Base-by-base conservation (phyloP, 2,888 invertebrate genomes). In the Caenorhabditis sp. region DNA sequence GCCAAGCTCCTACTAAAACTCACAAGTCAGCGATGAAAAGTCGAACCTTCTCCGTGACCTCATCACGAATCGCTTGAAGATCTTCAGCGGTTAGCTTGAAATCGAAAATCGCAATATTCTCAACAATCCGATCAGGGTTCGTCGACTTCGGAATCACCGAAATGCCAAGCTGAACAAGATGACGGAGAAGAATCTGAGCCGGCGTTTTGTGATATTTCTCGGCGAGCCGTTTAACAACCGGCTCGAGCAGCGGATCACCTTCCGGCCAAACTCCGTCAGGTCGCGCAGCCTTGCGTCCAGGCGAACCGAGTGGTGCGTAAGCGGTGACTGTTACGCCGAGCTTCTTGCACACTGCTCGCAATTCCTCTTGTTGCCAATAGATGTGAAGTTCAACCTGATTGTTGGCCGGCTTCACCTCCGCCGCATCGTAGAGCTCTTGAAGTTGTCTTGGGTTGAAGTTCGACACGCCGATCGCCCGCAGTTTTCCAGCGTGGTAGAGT, bases 341-440 rank as follows among this genome's bases (percentile, higher is more conserved):
- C 50, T 90, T 88, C 63, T 90, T 90, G 80, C 93, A 92, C 49
- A 91, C 91, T 1, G 91, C 89, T 6, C 83, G 63, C 69, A 93
- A 87, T 21, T 91, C 90, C 24, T 90, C 88, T 88, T 93, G 93
- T 88, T 93, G 94, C 83, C 93, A 92, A 81, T 93, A 92, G 26
- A 92, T 91, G 84, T 94, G 93, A 31, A 93, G 89, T 88, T 95
- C 94, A 27, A 62, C 86, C 76, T 86, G 86, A 4, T 84, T 69
- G 62, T 83, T 83, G 1, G 78, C 57, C 8, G 86, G 86, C 58
- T 87, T 83, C 59, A 86, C 77, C 14, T 80, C 81, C 12, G 81
- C 83, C 17, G 72, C 74, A 57, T 85, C 79, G 50, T 82, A 79
- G n/a, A 87, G 75, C 6, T 81, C 78, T 54, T 81, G 68, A 17